These are phyloP conservation scores for Petromus typicus DNA, from an alignment of 2,113 vertebrate species.

Conservation along the genomic window DNA sequence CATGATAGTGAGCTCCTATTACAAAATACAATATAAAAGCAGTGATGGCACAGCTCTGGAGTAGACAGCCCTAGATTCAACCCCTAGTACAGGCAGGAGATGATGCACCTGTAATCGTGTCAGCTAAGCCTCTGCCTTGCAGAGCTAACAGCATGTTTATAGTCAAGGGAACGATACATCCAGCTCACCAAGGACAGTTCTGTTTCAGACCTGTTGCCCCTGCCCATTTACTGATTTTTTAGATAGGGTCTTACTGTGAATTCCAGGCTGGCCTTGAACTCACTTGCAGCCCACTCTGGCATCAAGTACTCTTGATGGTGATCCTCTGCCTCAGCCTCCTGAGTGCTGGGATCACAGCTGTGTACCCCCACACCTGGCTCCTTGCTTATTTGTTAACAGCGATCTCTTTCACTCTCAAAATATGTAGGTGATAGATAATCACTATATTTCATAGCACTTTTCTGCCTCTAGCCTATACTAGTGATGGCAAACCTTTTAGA, in stretches of 20 bases:
- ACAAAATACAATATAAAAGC: not conserved
- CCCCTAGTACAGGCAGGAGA: not conserved
- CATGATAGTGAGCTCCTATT: not conserved
- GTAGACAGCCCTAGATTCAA: not conserved
- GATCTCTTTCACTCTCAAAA: slow-evolving; percentile 30
- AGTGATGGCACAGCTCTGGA: not conserved
- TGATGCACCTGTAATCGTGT: not conserved
- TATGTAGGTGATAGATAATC: not conserved
- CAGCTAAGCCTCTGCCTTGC: not conserved
- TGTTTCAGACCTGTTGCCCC: not conserved
- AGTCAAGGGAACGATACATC: not conserved
- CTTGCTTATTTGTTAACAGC: slow-evolving; percentile 16
- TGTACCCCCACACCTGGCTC: not conserved
- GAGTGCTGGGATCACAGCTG: not conserved
- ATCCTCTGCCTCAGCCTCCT: not conserved
- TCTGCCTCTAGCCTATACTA: not conserved
- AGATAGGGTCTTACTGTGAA: not conserved
- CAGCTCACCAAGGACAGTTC: not conserved
- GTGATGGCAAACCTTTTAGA: not conserved
- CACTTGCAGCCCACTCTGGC: not conserved
- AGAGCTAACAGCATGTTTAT: not conserved
- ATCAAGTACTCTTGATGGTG: not conserved
- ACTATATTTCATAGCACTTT: not conserved
- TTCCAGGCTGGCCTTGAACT: not conserved
- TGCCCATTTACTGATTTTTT: not conserved